Conservation (phyloP, 2,797 vertebrate genomes). For the Notamacropus eugenii region DNA sequence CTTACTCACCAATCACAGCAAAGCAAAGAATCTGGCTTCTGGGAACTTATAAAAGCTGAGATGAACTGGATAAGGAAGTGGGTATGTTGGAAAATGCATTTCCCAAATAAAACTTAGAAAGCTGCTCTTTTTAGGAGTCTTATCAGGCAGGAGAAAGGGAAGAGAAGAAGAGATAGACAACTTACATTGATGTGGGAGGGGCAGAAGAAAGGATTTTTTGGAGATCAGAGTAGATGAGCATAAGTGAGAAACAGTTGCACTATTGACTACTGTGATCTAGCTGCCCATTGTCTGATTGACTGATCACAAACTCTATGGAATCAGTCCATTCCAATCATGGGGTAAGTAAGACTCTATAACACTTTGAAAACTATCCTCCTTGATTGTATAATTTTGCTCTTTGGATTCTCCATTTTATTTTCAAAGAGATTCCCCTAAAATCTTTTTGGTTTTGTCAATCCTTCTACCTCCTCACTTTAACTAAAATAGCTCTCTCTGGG, state of each 20-base stretch:
- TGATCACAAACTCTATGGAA: neutral
- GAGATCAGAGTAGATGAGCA: neutral
- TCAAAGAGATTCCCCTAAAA: neutral
- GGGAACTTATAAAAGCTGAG: neutral
- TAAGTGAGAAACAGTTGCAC: neutral
- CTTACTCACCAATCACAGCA: neutral
- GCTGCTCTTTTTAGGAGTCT: neutral
- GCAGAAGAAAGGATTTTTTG: neutral
- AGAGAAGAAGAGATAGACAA: neutral
- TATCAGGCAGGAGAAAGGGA: neutral
- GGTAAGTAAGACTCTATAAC: neutral
- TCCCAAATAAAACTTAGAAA: neutral
- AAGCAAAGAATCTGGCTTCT: neutral
- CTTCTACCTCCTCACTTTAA: neutral
- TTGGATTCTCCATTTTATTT: neutral
- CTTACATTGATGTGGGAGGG: neutral
- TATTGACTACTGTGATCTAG: neutral
- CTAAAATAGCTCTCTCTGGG: neutral
- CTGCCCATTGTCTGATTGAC: neutral
- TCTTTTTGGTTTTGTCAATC: neutral
- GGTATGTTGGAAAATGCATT: neutral
- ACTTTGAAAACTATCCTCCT: neutral
- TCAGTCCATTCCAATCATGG: neutral
- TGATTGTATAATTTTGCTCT: neutral
- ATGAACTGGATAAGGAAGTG: neutral